phyloP scores from a whole-genome alignment of 2,888 invertebrate species.

The Stenurella melanura region DNA sequence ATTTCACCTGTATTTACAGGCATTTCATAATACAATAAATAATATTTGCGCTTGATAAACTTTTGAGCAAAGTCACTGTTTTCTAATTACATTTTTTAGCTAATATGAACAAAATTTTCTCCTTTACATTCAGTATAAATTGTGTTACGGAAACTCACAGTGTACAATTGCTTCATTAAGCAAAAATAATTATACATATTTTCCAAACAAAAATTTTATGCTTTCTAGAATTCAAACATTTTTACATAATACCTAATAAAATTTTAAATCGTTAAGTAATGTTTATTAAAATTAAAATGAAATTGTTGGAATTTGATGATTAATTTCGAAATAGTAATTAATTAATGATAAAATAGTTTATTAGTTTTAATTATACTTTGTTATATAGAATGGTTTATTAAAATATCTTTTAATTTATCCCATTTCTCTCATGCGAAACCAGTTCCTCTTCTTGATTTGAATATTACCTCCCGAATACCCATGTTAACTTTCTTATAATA shows the following conservation, averaged over 20 bases:
- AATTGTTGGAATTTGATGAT: constrained; percentile 29
- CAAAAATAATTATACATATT: constrained; percentile 59
- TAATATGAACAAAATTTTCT: constrained; percentile 24
- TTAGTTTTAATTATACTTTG: constrained; percentile 14
- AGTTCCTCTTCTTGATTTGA: constrained; percentile 18
- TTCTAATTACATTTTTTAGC: constrained; percentile 41
- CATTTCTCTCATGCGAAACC: constrained; percentile 12
- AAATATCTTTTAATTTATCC: neutral
- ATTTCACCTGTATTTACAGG: constrained; percentile 18
- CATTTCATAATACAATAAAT: constrained; percentile 35
- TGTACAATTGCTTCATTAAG: constrained; percentile 55
- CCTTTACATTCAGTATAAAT: constrained; percentile 11
- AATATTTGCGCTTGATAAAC: constrained; percentile 38
- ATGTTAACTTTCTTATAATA: neutral
- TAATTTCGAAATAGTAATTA: constrained; percentile 31
- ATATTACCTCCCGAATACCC: neutral
- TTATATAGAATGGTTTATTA: neutral
- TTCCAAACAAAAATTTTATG: constrained; percentile 61
- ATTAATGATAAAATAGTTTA: constrained; percentile 5
- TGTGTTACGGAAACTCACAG: constrained; percentile 40
- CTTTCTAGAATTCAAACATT: constrained; percentile 58
- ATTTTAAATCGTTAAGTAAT: constrained; percentile 51
- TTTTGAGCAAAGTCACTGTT: constrained; percentile 35
- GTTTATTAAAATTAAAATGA: constrained; percentile 40
- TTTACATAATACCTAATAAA: constrained; percentile 57